Evolutionary conservation across 2,797 vertebrate genomes (phyloP), one percentile per base, ranked within the genome.

Genomic region (Buphagus erythrorhynchus): DNA sequence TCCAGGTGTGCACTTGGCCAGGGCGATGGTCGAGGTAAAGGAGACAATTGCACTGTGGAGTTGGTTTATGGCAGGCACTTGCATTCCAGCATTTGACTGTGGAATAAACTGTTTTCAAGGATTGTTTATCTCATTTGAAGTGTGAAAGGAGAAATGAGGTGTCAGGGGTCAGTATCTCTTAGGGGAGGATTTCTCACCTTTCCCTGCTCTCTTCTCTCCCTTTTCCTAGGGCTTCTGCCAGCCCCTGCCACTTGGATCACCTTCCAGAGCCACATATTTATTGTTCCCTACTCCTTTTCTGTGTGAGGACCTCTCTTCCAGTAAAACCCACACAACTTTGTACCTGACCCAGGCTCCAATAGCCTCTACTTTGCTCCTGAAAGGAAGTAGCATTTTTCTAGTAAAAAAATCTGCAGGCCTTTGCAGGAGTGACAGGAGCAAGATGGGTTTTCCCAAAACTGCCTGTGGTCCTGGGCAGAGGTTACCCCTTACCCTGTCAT

Each of bases 61-160:
- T n/a, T 24, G 54, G 36, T 38, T 79, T 54, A 31, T 8, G 29
- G 31, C 59, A 51, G 28, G 36, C 11, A 9, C 48, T 61, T 43
- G 49, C 42, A 66, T 88, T 62, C 66, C 24, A 49, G 28, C 1
- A 1, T 55, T 74, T 8, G 13, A 6, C 54, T 31, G 16, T 0
- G 1, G 19, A 95, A 96, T 96, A 95, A 95, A 95, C 7, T 26
- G 19, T 11, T 91, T 55, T 43, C 29, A 29, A 31, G 19, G 33
- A 22, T 21, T 31, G 40, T 40, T 69, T 62, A 62, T 57, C 48
- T 88, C 10, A 4, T 3, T 15, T 35, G 55, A 36, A 43, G 75
- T 55, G 54, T 36, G 71, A 57, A 75, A 63, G 2, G 59, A 55
- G 54, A 55, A 75, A 61, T 1, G 2, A 63, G 33, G 54, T 13